Evolutionary conservation across 2,888 invertebrate genomes (phyloP).

Genomic region (Urechis unicinctus): DNA sequence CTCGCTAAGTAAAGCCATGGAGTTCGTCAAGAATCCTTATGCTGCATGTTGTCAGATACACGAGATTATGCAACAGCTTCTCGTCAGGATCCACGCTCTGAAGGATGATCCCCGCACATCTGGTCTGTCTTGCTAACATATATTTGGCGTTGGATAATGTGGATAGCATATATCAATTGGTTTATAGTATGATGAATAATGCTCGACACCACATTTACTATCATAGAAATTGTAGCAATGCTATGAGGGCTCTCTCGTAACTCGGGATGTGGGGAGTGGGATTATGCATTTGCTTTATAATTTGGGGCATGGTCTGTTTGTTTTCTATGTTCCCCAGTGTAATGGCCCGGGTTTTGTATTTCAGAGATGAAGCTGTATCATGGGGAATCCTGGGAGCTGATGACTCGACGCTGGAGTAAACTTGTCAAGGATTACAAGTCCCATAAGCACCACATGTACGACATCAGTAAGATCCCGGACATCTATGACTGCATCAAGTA

Average conservation of each 20-base stretch:
- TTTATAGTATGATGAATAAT: too few relatives aligned
- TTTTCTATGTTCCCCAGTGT: neutral
- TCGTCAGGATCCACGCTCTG: conserved; percentile 64
- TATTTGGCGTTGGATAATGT: too few relatives aligned
- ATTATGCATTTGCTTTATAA: too few relatives aligned
- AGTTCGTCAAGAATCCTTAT: conserved; percentile 92
- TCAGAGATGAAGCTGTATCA: conserved; percentile 71
- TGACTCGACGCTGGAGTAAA: conserved; percentile 96
- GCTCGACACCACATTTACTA: too few relatives aligned
- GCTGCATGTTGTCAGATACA: conserved; percentile 70
- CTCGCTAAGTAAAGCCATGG: conserved; percentile 83
- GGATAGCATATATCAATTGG: too few relatives aligned
- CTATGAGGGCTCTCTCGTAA: too few relatives aligned
- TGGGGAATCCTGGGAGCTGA: conserved; percentile 97
- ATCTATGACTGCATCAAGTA: conserved; percentile 99
- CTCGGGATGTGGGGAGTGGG: too few relatives aligned
- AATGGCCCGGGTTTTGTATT: neutral
- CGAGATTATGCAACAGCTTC: conserved; percentile 75
- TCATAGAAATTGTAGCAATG: too few relatives aligned
- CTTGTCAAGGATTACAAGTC: conserved; percentile 89
- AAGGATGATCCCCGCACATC: conserved; percentile 18
- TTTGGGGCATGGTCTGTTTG: too few relatives aligned
- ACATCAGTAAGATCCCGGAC: conserved; percentile 98
- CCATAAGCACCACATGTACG: conserved; percentile 77
- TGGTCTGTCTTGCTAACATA: conserved; percentile 11